Evolutionary conservation across 2,113 vertebrate genomes (phyloP), one percentile per base, ranked within the genome.

Genomic region (Tragelaphus imberbis): DNA sequence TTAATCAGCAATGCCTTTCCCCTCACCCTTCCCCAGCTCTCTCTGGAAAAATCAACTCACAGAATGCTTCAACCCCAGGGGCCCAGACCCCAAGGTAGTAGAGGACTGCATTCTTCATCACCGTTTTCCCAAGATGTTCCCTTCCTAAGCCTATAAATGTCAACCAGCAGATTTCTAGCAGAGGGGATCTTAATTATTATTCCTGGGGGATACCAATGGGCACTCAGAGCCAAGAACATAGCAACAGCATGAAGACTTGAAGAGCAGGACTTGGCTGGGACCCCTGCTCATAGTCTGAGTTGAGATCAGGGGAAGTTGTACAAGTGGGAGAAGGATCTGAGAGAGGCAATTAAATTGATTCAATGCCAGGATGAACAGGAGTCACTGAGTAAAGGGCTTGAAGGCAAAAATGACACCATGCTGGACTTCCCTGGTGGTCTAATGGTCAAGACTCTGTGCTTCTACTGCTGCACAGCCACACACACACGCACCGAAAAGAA

Each of bases 71-170:
- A n/a, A n/a, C n/a, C 17, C n/a, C 53, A 61, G 19, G 47, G 61
- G 51, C 82, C 75, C 56, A 40, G 77, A 65, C 47, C 55, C 71
- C 71, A 47, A 49, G 7, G n/a, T 44, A 6, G 36, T 21, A 84
- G 80, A 65, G 25, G 51, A 71, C 81, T 80, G 75, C 80, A 61
- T 95, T 98, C 98, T 92, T 82, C 91, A 96, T 58, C 94, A 90
- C 80, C 44, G 36, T 19, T 33, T 79, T n/a, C 65, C 63, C 58
- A 96, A 91, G 87, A 97, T 90, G 94, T 95, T 93, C 95, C 96
- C 91, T 97, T 92, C 88, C 40, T 84, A 84, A 75, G 68, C 81
- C 93, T 86, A 36, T 47, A 88, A 56, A 85, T 3, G 36, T 75
- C 92, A 94, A 30, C 63, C n/a, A 53, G 90, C 49, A 23, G 84